Evolutionary conservation across 1,140 invertebrate genomes (phyloP).

Genomic region (Geopemphigus sp.): DNA sequence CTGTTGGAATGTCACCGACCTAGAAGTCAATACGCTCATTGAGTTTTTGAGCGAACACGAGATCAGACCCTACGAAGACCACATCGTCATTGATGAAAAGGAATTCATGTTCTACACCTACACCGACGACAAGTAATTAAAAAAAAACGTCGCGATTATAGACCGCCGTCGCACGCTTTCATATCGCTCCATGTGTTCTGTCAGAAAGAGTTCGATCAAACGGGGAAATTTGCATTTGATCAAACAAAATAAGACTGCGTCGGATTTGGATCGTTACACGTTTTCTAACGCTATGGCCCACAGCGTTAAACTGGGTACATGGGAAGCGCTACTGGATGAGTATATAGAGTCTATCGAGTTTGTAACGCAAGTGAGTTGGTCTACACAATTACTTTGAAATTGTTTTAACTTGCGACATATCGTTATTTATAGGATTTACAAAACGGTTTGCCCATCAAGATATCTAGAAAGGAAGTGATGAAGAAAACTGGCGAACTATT

Average conservation of each 20-base stretch:
- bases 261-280: slow-evolving; percentile 69
- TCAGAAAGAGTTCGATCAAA: slow-evolving; percentile 57
- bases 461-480: slow-evolving; percentile 71
- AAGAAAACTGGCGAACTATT: slow-evolving; percentile 90
- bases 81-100: slow-evolving; percentile 71
- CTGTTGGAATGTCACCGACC: slow-evolving; percentile 87
- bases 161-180: too few relatives aligned
- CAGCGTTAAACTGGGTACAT: slow-evolving; percentile 88
- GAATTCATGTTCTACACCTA: slow-evolving; percentile 82
- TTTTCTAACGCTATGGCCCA: slow-evolving; percentile 88
- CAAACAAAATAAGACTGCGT: slow-evolving; percentile 48
- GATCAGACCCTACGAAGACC: slow-evolving; percentile 67
- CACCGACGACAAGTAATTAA: slow-evolving; percentile 50
- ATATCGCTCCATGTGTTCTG: slow-evolving; percentile 1
- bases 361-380: slow-evolving; percentile 65
- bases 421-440: slow-evolving; percentile 66
- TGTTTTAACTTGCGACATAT: background rate
- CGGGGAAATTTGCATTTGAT: slow-evolving; percentile 56
- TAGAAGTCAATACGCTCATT: slow-evolving; percentile 76
- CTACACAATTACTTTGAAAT: too few relatives aligned
- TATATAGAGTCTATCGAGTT: slow-evolving; percentile 80
- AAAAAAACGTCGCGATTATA: background rate
- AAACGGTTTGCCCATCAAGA: slow-evolving; percentile 65
- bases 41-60: slow-evolving; percentile 67
- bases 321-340: slow-evolving; percentile 80